phyloP scores from a whole-genome alignment of 92 coral and sea anemone species.

The Phymanthus crucifer region DNA sequence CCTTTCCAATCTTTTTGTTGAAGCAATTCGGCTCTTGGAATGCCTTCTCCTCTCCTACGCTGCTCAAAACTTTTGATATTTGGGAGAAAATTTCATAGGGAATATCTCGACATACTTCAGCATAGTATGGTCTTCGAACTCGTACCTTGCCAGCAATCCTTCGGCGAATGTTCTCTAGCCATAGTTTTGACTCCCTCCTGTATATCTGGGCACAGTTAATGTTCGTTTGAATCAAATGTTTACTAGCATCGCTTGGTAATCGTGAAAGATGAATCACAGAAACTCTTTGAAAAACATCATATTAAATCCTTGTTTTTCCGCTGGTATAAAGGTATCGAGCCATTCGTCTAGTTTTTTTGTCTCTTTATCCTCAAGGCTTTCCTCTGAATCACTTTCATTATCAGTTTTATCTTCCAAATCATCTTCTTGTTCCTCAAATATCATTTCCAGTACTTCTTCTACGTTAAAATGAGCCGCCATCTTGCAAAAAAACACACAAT shows the following conservation, averaged over 20 bases:
- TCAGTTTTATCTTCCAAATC: background rate
- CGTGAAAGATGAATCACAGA: background rate
- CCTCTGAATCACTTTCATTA: background rate
- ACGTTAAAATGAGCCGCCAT: background rate
- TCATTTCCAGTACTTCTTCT: slow-evolving; percentile 5
- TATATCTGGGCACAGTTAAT: slow-evolving; percentile 7
- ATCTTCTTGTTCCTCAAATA: slow-evolving; percentile 7
- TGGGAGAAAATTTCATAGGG: slow-evolving; percentile 3
- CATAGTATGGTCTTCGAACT: slow-evolving; percentile 1
- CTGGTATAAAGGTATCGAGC: background rate
- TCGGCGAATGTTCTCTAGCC: slow-evolving; percentile 6
- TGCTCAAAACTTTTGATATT: background rate
- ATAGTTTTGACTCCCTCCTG: background rate
- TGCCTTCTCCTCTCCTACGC: background rate
- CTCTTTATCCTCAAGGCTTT: slow-evolving; percentile 2
- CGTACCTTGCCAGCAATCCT: slow-evolving; percentile 7
- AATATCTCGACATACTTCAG: background rate
- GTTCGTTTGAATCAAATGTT: background rate
- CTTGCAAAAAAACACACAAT: too few relatives aligned
- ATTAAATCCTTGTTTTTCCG: background rate
- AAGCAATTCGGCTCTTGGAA: slow-evolving; percentile 8
- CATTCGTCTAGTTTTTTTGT: background rate
- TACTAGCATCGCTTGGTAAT: background rate
- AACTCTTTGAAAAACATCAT: background rate
- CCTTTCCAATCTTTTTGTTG: slow-evolving; percentile 4